Base-by-base conservation (phyloP, 2,797 vertebrate species). In the Enteromius mattozi region DNA sequence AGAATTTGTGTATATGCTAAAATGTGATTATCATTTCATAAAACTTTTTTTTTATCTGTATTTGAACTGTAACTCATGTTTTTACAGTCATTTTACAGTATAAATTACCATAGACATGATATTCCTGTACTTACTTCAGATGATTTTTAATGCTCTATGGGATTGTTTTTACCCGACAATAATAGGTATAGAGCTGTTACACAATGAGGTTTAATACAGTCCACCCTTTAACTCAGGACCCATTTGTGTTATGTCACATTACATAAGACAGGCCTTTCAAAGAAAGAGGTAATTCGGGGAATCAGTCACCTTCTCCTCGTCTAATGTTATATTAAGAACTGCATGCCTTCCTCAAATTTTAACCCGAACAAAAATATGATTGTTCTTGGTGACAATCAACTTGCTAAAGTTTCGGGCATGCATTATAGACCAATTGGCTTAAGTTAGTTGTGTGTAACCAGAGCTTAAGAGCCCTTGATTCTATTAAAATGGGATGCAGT, bases 371-470 rank as follows among this genome's bases (percentile, higher is more conserved):
- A 65, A 66, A 70, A 59, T 4, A 16, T 21, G 35, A 35, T 37
- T 68, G 61, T 66, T 69, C 19, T 6, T 13, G 4, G 51, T 49
- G 69, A 70, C 49, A 70, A 24, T 70, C n/a, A 81, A 42, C 49
- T 40, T 65, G 33, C 42, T 78, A 45, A 47, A 47, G 6, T 79
- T 78, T 66, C n/a, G n/a, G n/a, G 33, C 27, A 49, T 24, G 27
- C 59, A 71, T 45, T 61, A 65, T 2, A 21, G 19, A 65, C 24
- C 27, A 65, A 33, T 47, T n/a, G 40, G 59, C 59, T 47, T 81
- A 81, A 63, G 70, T 59, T 70, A 27, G 69, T 47, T 63, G 70
- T 47, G 69, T 81, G 40, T 82, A 35, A 59, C 69, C 80, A 63
- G 54, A 49, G 65, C 63, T 51, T 68, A 54, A 68, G 8, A 74